These are phyloP conservation scores for Umimayanthus chanpuru DNA, from an alignment of 92 coral and sea anemone genomes.

Conservation along the genomic window DNA sequence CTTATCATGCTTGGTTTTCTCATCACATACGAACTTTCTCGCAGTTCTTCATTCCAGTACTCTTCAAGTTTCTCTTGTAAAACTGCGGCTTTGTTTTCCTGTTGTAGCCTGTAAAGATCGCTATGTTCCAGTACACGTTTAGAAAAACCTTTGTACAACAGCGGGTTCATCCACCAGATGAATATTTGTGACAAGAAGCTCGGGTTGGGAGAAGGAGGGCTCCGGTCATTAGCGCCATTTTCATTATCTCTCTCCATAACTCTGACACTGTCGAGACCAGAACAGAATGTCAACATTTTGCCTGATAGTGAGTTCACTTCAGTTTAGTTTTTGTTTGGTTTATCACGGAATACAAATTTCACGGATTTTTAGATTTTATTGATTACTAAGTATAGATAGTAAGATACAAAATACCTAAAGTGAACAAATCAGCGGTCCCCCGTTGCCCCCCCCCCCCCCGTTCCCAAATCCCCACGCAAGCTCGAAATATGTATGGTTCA, in stretches of 20 bases:
- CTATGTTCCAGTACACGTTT: not conserved
- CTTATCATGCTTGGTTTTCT: not conserved
- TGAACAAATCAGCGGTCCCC: too few relatives aligned
- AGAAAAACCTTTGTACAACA: constrained; percentile 18
- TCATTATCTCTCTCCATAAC: not conserved
- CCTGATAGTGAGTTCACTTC: not conserved
- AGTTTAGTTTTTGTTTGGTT: too few relatives aligned
- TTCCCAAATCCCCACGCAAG: too few relatives aligned
- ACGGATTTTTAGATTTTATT: too few relatives aligned
- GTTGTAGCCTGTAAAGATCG: constrained; percentile 15
- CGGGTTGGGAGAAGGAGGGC: constrained; percentile 24
- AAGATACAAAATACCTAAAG: too few relatives aligned
- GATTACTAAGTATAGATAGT: too few relatives aligned
- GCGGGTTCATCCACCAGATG: constrained; percentile 23
- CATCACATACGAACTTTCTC: not conserved
- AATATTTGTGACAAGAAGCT: constrained; percentile 18
- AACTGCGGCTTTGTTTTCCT: constrained; percentile 9
- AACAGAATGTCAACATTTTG: not conserved
- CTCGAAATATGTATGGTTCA: too few relatives aligned
- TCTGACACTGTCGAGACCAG: not conserved
- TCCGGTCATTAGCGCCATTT: too few relatives aligned
- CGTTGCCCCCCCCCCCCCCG: too few relatives aligned
- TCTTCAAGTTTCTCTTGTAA: constrained; percentile 14
- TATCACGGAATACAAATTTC: too few relatives aligned
- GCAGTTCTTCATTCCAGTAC: constrained; percentile 10